Evolutionary conservation across 2,888 invertebrate genomes (phyloP).

Genomic region (Camponotus fellah): DNA sequence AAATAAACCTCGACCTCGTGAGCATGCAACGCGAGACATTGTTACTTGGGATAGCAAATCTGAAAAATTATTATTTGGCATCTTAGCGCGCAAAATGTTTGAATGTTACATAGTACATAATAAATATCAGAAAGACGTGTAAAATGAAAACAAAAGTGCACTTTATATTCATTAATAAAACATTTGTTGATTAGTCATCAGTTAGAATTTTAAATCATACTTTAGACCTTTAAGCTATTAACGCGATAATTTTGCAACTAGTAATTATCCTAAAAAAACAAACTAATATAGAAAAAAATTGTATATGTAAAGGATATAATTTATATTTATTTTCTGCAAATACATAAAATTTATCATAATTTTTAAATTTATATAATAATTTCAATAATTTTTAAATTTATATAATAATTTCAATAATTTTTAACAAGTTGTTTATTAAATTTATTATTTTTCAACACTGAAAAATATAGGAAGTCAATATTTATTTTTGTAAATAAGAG

Average conservation of each 20-base stretch:
- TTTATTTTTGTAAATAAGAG: background rate
- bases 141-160: background rate
- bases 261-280: background rate
- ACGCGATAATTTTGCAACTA: background rate
- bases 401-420: background rate
- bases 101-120: background rate
- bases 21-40: slow-evolving; percentile 34
- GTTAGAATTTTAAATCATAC: slow-evolving; percentile 3
- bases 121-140: background rate
- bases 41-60: slow-evolving; percentile 11
- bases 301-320: background rate
- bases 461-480: background rate
- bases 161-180: background rate
- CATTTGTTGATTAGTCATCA: background rate
- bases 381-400: background rate
- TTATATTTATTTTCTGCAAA: background rate
- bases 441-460: background rate
- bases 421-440: background rate
- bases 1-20: slow-evolving; percentile 52
- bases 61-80: slow-evolving; percentile 9
- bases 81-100: background rate
- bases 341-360: background rate
- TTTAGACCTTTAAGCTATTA: background rate
- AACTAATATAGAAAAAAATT: background rate
- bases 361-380: too few relatives aligned